Percentiles rank a stretch among this genome's conserved stretches.
These are phyloP conservation scores for Apodemia mormo DNA, from an alignment of 2,888 invertebrate species.

Conservation along the genomic window DNA sequence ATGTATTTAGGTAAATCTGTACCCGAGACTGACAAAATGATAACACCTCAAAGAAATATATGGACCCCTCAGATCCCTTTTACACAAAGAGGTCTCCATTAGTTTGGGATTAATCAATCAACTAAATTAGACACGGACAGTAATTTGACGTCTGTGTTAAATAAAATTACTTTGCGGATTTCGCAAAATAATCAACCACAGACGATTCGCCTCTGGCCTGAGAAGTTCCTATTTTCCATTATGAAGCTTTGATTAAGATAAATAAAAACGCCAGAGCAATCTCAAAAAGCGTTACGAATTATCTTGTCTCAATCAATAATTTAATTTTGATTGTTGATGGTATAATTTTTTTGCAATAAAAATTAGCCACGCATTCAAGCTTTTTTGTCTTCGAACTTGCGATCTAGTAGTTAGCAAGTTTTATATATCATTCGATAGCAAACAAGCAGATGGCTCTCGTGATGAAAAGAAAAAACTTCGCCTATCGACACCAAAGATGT, in stretches of 20 bases:
- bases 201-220: constrained; percentile 28
- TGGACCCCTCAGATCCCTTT: constrained; percentile 7
- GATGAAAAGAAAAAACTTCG: no score
- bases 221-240: constrained; percentile 30
- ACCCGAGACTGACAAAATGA: neutral
- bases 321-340: neutral
- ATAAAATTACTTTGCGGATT: constrained; percentile 38
- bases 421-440: no score
- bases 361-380: no score
- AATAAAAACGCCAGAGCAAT: constrained; percentile 38
- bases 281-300: constrained; percentile 31
- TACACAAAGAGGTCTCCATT: constrained; percentile 42
- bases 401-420: no score
- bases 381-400: no score
- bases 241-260: constrained; percentile 37
- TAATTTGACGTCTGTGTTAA: constrained; percentile 37
- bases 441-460: no score
- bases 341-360: neutral
- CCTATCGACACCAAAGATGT: no score
- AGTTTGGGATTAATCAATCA: constrained; percentile 49
- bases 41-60: constrained; percentile 12
- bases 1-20: constrained; percentile 3
- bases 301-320: constrained; percentile 21
- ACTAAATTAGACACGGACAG: constrained; percentile 48
- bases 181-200: constrained; percentile 38